These are phyloP conservation scores for Cantharis lateralis DNA, from an alignment of 2,888 invertebrate genomes.

Conservation along the genomic window DNA sequence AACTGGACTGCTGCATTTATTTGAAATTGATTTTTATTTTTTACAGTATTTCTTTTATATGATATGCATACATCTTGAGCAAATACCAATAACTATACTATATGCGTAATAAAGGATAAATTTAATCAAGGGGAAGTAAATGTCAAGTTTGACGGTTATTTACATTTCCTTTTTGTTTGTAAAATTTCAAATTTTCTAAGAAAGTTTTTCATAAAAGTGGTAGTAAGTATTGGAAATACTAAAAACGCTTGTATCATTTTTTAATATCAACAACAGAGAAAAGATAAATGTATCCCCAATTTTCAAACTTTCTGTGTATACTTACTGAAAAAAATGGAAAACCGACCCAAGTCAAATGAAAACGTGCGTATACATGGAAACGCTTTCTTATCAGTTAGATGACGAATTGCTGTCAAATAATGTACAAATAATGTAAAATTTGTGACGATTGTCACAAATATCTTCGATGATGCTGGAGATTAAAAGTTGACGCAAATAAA, in stretches of 20 bases:
- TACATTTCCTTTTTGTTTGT: background rate
- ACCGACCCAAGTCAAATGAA: background rate
- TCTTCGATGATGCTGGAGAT: background rate
- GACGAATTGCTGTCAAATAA: conserved; percentile 20
- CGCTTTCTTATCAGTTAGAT: conserved; percentile 20
- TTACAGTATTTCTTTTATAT: background rate
- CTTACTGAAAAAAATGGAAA: background rate
- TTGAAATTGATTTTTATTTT: no score
- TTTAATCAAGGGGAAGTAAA: background rate
- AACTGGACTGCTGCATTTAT: no score
- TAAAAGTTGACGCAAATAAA: background rate
- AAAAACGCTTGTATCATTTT: background rate
- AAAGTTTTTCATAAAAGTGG: background rate
- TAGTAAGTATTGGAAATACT: background rate
- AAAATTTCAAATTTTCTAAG: background rate
- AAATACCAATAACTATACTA: background rate
- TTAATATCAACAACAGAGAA: background rate
- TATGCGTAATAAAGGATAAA: background rate
- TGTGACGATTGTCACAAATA: conserved; percentile 14
- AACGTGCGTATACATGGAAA: conserved; percentile 23
- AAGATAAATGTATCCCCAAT: background rate
- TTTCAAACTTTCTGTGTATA: background rate
- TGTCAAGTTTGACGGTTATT: background rate
- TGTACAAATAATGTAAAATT: no score
- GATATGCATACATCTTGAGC: background rate